Conservation (phyloP, 2,888 invertebrate genomes). For the Dendrolimus houi region DNA sequence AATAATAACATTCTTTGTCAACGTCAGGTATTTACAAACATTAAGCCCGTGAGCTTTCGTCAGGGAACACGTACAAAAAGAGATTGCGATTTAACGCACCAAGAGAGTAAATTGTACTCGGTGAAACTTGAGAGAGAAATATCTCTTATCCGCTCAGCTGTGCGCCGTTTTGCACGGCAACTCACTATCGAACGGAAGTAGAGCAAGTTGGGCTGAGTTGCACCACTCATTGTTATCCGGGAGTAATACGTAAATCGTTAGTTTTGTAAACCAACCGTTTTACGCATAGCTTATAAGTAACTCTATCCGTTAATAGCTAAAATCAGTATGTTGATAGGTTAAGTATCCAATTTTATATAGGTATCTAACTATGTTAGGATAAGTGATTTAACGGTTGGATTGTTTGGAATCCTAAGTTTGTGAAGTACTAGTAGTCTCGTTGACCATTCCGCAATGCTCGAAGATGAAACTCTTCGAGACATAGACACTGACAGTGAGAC, state of each 20-base stretch:
- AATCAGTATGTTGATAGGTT: no score
- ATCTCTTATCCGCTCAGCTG: neutral
- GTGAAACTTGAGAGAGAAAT: neutral
- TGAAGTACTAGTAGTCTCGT: no score
- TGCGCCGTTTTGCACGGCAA: neutral
- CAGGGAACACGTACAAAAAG: neutral
- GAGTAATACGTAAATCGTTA: neutral
- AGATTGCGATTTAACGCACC: neutral
- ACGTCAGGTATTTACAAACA: neutral
- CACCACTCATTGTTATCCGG: neutral
- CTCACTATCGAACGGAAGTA: neutral
- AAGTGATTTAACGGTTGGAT: no score
- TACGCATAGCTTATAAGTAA: no score
- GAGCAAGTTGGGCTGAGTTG: neutral
- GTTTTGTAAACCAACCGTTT: neutral
- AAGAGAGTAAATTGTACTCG: neutral
- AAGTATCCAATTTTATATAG: no score
- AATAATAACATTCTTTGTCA: no score
- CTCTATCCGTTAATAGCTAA: no score
- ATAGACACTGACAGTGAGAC: no score
- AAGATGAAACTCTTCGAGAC: no score
- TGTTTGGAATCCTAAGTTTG: no score
- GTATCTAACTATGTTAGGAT: no score
- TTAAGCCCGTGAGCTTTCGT: neutral
- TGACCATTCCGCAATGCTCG: no score